Percentiles rank a stretch among this genome's conserved stretches.
phyloP scores from a whole-genome alignment of 2,797 vertebrate genomes.

The Chromis chromis region DNA sequence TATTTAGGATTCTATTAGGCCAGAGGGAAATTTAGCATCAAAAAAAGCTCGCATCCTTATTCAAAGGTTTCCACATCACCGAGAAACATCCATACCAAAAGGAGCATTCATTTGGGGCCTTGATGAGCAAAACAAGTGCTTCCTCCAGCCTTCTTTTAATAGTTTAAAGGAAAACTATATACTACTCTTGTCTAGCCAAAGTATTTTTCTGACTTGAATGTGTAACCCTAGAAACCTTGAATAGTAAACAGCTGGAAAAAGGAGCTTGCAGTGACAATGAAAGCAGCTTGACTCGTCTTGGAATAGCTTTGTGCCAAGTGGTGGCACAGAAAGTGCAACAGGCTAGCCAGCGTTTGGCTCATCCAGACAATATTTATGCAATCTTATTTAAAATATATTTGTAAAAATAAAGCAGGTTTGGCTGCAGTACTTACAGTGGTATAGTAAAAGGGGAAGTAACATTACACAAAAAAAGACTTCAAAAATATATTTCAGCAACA shows the following conservation, averaged over 20 bases:
- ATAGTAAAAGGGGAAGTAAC: neutral
- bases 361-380: slow-evolving; percentile 28
- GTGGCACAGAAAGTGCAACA: slow-evolving; percentile 23
- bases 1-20: slow-evolving; percentile 30
- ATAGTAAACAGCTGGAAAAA: slow-evolving; percentile 65
- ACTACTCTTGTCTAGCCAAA: slow-evolving; percentile 14
- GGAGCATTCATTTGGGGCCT: slow-evolving; percentile 11
- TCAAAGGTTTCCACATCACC: neutral
- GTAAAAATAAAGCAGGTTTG: neutral
- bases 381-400: slow-evolving; percentile 23
- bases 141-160: slow-evolving; percentile 23
- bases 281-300: slow-evolving; percentile 38
- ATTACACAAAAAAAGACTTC: neutral
- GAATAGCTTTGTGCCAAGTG: slow-evolving; percentile 34
- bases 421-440: neutral
- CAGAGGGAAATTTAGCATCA: slow-evolving; percentile 25
- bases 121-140: slow-evolving; percentile 30
- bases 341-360: slow-evolving; percentile 6
- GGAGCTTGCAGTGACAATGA: slow-evolving; percentile 53
- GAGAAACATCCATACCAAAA: slow-evolving; percentile 10
- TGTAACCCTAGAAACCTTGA: slow-evolving; percentile 66
- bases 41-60: slow-evolving; percentile 17
- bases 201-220: slow-evolving; percentile 47
- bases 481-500: neutral
- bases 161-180: slow-evolving; percentile 35